Evolutionary conservation across 2,888 invertebrate species (phyloP).

Genomic region (Heteromurus nitidus): DNA sequence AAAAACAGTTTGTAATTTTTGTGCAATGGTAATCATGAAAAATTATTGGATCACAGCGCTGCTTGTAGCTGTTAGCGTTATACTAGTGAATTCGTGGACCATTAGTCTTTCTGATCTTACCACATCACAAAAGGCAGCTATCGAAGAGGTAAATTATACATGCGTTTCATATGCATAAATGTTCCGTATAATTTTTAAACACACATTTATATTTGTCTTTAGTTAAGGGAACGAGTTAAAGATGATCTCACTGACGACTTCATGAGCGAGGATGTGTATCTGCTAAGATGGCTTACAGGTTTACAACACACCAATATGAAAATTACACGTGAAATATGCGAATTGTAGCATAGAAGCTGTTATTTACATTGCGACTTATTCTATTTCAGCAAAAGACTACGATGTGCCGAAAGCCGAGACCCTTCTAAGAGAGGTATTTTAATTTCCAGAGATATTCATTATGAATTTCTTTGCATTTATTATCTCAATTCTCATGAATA

Average conservation of each 20-base stretch:
- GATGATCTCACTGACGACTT: conserved; percentile 28
- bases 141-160: conserved; percentile 35
- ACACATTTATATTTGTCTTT: neutral
- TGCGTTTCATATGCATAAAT: neutral
- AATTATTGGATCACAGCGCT: too few relatives aligned
- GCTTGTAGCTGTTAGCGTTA: conserved; percentile 1
- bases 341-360: too few relatives aligned
- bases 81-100: conserved; percentile 37
- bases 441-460: neutral
- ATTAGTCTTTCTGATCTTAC: conserved; percentile 32
- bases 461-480: too few relatives aligned
- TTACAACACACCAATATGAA: neutral
- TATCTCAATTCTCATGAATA: too few relatives aligned
- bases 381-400: conserved; percentile 35
- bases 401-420: conserved; percentile 26
- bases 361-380: too few relatives aligned
- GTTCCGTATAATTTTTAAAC: neutral
- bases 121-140: conserved; percentile 16
- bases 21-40: too few relatives aligned
- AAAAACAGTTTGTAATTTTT: too few relatives aligned
- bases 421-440: conserved; percentile 22
- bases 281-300: conserved; percentile 49
- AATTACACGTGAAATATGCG: too few relatives aligned
- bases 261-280: conserved; percentile 37
- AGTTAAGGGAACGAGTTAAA: conserved; percentile 34